These are phyloP conservation scores for Caiman crocodilus DNA, from an alignment of 2,797 vertebrate genomes.

Conservation along the genomic window DNA sequence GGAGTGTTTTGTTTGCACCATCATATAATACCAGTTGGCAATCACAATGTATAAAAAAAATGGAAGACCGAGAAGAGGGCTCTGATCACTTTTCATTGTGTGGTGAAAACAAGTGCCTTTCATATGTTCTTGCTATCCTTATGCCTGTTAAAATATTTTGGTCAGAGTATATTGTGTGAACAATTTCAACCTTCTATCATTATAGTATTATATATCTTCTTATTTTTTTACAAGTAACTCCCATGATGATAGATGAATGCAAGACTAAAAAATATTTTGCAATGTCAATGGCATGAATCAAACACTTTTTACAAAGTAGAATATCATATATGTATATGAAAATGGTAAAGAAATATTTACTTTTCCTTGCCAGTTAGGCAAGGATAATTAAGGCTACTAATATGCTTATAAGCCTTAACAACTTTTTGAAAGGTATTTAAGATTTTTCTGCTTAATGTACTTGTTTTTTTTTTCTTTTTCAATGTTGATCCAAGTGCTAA, in stretches of 20 bases:
- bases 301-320: background rate
- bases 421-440: background rate
- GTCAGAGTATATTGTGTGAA: background rate
- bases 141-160: background rate
- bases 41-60: slow-evolving; percentile 25
- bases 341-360: background rate
- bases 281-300: background rate
- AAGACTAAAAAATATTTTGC: slow-evolving; percentile 1
- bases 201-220: background rate
- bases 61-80: slow-evolving; percentile 6
- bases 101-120: slow-evolving; percentile 42
- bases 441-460: background rate
- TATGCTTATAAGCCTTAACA: slow-evolving; percentile 3
- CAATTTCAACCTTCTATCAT: background rate
- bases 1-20: background rate
- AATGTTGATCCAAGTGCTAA: background rate
- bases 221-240: slow-evolving; percentile 11
- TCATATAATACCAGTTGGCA: slow-evolving; percentile 10
- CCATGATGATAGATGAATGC: background rate
- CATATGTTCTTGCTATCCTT: background rate
- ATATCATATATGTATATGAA: background rate
- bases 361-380: background rate
- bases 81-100: slow-evolving; percentile 27
- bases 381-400: background rate
- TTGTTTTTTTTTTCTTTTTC: slow-evolving; percentile 2